A percentile compares a stretch with the other conserved stretches of the same genome.
Evolutionary conservation across 2,113 vertebrate genomes (phyloP).

Genomic region (Seriola aureovittata): DNA sequence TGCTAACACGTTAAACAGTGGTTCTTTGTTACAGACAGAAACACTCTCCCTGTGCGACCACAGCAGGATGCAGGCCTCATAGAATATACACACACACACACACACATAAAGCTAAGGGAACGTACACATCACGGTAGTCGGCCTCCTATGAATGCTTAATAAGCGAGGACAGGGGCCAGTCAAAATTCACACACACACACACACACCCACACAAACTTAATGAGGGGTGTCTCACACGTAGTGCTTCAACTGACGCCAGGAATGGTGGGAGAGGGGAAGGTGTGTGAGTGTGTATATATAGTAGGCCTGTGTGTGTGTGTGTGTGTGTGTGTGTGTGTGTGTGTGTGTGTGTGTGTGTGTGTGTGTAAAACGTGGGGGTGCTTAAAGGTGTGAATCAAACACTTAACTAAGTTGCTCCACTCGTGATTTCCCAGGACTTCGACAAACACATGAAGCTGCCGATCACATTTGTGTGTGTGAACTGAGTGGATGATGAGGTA

Average conservation of each 20-base stretch:
- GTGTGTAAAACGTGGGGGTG: slow-evolving; percentile 6
- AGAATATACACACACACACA: slow-evolving; percentile 47
- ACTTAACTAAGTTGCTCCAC: slow-evolving; percentile 59
- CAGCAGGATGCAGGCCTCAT: slow-evolving; percentile 48
- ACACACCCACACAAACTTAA: slow-evolving; percentile 62
- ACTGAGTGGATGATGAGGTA: background rate
- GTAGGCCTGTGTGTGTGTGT: slow-evolving; percentile 2
- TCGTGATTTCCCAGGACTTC: slow-evolving; percentile 27
- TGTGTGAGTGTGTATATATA: slow-evolving; percentile 18
- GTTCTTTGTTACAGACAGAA: slow-evolving; percentile 66
- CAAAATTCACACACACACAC: slow-evolving; percentile 48
- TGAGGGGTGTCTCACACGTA: slow-evolving; percentile 72
- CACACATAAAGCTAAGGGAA: slow-evolving; percentile 40
- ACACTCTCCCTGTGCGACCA: slow-evolving; percentile 56
- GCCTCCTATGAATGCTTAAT: slow-evolving; percentile 71
- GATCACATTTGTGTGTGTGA: slow-evolving; percentile 13
- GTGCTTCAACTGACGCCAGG: slow-evolving; percentile 58
- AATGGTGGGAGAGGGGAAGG: slow-evolving; percentile 48
- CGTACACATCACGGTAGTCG: slow-evolving; percentile 51
- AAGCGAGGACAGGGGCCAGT: slow-evolving; percentile 49
- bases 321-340: slow-evolving; percentile 3
- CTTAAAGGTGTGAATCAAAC: slow-evolving; percentile 64
- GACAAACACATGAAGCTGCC: slow-evolving; percentile 26
- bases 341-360: background rate
- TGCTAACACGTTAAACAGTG: slow-evolving; percentile 51